Conservation (phyloP, 2,888 invertebrate species). For the Epinotia brunnichana region DNA sequence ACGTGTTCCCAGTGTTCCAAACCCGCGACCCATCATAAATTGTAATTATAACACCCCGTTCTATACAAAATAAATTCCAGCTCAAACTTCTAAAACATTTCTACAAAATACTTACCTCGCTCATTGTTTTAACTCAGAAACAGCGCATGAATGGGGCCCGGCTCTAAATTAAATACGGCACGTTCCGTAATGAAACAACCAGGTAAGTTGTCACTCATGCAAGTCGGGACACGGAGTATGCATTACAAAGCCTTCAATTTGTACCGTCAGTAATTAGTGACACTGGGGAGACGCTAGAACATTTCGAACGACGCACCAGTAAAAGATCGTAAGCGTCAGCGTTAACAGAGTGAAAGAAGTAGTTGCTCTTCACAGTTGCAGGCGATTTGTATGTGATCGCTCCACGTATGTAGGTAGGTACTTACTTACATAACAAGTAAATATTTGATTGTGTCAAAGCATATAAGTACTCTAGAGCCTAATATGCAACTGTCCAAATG, state of each 20-base stretch:
- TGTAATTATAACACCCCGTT: too few species aligned
- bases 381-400: too few species aligned
- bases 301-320: not conserved
- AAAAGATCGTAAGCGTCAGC: not conserved
- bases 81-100: too few species aligned
- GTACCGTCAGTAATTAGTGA: conserved; percentile 66
- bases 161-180: conserved; percentile 36
- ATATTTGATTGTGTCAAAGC: too few species aligned
- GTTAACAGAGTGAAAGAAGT: not conserved
- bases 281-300: conserved; percentile 43
- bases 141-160: not conserved
- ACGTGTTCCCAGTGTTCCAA: too few species aligned
- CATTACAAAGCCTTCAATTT: conserved; percentile 70
- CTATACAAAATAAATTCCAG: too few species aligned
- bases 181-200: conserved; percentile 43
- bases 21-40: too few species aligned
- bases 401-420: too few species aligned
- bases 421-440: too few species aligned
- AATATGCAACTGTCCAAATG: too few species aligned
- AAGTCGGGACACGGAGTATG: conserved; percentile 51
- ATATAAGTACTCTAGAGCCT: too few species aligned
- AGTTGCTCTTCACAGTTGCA: not conserved
- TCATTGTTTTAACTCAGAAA: conserved; percentile 16
- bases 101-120: not conserved
- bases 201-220: conserved; percentile 50